A percentile compares a stretch with the other conserved stretches of the same genome.
Evolutionary conservation across 2,888 invertebrate species (phyloP).

Genomic region (Habroteleia sp.): DNA sequence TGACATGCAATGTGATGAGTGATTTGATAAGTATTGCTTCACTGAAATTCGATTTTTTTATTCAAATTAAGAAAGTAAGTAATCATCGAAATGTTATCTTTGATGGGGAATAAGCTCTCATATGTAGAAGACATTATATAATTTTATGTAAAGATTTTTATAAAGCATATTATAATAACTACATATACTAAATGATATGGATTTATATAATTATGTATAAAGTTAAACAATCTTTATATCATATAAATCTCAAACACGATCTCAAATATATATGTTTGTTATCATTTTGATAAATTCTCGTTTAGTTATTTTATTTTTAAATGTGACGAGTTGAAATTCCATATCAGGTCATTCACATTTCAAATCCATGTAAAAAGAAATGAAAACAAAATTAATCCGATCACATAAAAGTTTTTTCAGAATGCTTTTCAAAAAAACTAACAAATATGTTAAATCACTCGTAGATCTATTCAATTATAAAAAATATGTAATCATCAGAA

Average conservation of each 20-base stretch:
- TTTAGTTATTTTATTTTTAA: background rate
- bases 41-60: background rate
- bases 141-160: constrained; percentile 1
- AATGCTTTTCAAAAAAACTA: too few relatives aligned
- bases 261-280: too few relatives aligned
- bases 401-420: constrained; percentile 1
- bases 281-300: constrained; percentile 5
- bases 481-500: too few relatives aligned
- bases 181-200: constrained; percentile 1
- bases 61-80: constrained; percentile 2
- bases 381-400: constrained; percentile 4
- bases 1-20: constrained; percentile 5
- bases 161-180: constrained; percentile 10
- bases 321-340: background rate
- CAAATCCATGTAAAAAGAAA: background rate
- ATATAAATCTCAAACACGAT: too few relatives aligned
- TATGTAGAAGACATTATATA: constrained; percentile 3
- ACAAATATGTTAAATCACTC: too few relatives aligned
- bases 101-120: constrained; percentile 1
- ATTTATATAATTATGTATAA: constrained; percentile 4
- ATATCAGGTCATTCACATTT: background rate
- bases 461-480: too few relatives aligned
- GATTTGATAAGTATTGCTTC: constrained; percentile 2
- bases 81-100: too few relatives aligned
- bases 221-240: constrained; percentile 2